These are phyloP conservation scores for Conus betulinus DNA, from an alignment of 1,140 invertebrate species.

Conservation along the genomic window DNA sequence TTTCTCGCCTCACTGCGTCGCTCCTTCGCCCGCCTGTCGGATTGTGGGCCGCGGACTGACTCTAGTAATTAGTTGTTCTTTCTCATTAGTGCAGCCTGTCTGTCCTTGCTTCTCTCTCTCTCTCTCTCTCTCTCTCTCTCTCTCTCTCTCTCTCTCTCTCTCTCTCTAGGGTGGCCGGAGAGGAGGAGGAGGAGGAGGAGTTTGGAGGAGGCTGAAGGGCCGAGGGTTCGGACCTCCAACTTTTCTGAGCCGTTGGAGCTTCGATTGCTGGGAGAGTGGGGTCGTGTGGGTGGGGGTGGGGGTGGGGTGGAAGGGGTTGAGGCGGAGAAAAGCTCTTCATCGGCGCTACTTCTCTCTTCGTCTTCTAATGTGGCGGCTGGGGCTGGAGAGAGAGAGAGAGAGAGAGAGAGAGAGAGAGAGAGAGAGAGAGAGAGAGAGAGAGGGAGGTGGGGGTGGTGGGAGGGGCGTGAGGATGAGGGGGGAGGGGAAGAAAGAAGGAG, in stretches of 20 bases:
- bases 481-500: neutral
- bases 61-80: slow-evolving; percentile 46
- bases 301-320: too few species aligned
- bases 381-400: neutral
- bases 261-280: neutral
- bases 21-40: neutral
- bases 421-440: too few species aligned
- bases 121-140: slow-evolving; percentile 12
- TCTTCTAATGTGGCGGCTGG: neutral
- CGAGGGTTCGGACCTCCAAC: neutral
- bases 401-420: neutral
- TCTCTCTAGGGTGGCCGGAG: neutral
- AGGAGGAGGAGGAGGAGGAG: neutral
- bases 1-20: slow-evolving; percentile 37
- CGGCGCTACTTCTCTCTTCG: neutral
- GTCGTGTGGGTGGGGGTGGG: too few species aligned
- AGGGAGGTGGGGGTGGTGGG: neutral
- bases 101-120: neutral
- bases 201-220: neutral
- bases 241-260: neutral
- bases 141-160: slow-evolving; percentile 3
- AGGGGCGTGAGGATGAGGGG: neutral
- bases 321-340: neutral
- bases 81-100: slow-evolving; percentile 33
- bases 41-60: slow-evolving; percentile 11